These are phyloP conservation scores for Coenonympha glycerion DNA, from an alignment of 2,888 invertebrate genomes.

Conservation along the genomic window DNA sequence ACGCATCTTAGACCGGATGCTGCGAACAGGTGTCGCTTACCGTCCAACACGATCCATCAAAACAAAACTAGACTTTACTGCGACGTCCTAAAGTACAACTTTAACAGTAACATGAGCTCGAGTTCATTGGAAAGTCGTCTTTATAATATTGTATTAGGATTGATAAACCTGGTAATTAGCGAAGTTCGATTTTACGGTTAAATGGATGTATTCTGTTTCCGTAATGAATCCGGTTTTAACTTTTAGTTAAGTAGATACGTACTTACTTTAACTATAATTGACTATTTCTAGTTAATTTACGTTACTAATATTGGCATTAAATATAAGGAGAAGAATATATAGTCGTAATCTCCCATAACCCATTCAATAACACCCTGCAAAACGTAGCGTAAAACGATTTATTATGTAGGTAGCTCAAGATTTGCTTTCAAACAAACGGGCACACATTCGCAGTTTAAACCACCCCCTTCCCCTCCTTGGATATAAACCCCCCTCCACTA, in stretches of 20 bases:
- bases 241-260: too few relatives aligned
- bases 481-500: conserved; percentile 39
- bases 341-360: neutral
- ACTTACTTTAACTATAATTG: too few relatives aligned
- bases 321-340: too few relatives aligned
- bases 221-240: conserved; percentile 15
- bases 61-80: conserved; percentile 17
- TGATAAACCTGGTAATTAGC: conserved; percentile 19
- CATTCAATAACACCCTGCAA: neutral
- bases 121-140: conserved; percentile 12
- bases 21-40: conserved; percentile 47
- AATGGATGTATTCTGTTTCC: conserved; percentile 23
- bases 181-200: conserved; percentile 11
- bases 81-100: neutral
- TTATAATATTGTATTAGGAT: conserved; percentile 17
- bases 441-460: conserved; percentile 25
- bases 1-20: conserved; percentile 43
- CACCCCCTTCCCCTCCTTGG: too few relatives aligned
- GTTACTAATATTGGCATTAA: too few relatives aligned
- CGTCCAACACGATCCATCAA: conserved; percentile 36
- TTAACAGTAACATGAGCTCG: neutral
- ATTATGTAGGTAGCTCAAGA: conserved; percentile 39
- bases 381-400: conserved; percentile 26
- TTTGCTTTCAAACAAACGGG: conserved; percentile 42
- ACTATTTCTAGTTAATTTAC: too few relatives aligned